These are phyloP conservation scores for Enhydra lutris DNA, from an alignment of 2,113 vertebrate species.

Conservation along the genomic window DNA sequence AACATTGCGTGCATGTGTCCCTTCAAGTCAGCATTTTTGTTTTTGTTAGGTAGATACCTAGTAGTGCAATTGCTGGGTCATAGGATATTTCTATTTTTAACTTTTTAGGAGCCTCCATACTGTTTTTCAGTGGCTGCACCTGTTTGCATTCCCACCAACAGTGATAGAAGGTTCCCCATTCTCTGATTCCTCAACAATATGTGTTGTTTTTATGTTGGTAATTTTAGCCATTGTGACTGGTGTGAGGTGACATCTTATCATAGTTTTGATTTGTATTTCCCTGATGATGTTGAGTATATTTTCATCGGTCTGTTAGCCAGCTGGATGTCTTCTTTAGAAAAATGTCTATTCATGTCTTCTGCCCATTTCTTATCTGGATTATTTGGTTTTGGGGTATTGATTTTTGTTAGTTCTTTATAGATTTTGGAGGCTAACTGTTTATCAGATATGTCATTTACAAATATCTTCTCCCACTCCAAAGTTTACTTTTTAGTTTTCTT, in stretches of 20 bases:
- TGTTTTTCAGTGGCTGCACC: neutral
- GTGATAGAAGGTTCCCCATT: neutral
- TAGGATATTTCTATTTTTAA: neutral
- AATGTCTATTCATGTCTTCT: neutral
- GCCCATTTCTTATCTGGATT: neutral
- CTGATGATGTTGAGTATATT: neutral
- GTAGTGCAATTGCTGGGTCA: neutral
- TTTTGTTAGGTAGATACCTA: neutral
- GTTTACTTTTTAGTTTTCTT: neutral
- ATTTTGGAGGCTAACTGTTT: neutral
- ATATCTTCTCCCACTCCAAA: neutral
- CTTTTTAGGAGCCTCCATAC: neutral
- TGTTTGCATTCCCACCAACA: neutral
- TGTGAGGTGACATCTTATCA: neutral
- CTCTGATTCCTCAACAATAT: neutral
- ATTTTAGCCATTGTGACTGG: neutral
- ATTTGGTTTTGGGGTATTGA: neutral
- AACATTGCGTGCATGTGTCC: neutral
- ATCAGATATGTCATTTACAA: neutral
- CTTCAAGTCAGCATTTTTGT: neutral
- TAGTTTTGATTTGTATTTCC: neutral
- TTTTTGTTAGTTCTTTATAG: neutral
- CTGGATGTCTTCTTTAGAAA: neutral
- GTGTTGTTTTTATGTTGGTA: neutral
- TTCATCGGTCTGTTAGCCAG: neutral